Evolutionary conservation across 2,797 vertebrate genomes (phyloP).

Genomic region (Coendou prehensilis): DNA sequence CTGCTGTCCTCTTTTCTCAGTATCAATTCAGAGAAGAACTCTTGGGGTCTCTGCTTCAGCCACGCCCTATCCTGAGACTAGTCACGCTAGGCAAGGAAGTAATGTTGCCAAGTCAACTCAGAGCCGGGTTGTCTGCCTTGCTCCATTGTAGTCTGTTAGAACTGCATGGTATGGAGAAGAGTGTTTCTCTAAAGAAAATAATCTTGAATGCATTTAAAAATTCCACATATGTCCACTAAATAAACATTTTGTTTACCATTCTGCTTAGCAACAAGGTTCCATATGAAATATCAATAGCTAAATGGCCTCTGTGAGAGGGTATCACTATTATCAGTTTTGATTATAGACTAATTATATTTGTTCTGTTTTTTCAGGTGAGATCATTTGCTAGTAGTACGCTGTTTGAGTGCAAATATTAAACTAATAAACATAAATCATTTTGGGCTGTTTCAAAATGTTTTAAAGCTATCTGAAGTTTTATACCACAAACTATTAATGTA

Average conservation of each 20-base stretch:
- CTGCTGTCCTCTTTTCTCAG: not conserved
- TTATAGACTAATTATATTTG: constrained; percentile 60
- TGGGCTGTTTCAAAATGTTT: not conserved
- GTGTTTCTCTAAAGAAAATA: constrained; percentile 35
- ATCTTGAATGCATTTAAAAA: not conserved
- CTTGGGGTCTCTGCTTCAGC: not conserved
- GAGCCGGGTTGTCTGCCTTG: not conserved
- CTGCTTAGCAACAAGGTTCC: constrained; percentile 81
- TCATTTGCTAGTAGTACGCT: constrained; percentile 63
- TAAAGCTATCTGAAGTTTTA: not conserved
- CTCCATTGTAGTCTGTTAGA: not conserved
- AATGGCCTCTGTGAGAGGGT: constrained; percentile 75
- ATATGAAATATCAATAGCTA: constrained; percentile 82
- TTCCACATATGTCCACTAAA: constrained; percentile 43
- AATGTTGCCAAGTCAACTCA: constrained; percentile 47
- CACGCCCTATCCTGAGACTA: not conserved
- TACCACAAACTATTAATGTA: too few species aligned
- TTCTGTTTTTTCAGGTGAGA: constrained; percentile 75
- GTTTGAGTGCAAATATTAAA: constrained; percentile 27
- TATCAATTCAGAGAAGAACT: not conserved
- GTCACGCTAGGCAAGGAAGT: not conserved
- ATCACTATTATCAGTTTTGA: constrained; percentile 74
- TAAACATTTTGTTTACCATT: constrained; percentile 68
- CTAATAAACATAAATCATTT: constrained; percentile 25
- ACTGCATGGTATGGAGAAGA: not conserved